A percentile compares a stretch with the other conserved stretches of the same genome.
Evolutionary conservation across 1,140 invertebrate species (phyloP).

Genomic region (Rhopalosiphum padi): DNA sequence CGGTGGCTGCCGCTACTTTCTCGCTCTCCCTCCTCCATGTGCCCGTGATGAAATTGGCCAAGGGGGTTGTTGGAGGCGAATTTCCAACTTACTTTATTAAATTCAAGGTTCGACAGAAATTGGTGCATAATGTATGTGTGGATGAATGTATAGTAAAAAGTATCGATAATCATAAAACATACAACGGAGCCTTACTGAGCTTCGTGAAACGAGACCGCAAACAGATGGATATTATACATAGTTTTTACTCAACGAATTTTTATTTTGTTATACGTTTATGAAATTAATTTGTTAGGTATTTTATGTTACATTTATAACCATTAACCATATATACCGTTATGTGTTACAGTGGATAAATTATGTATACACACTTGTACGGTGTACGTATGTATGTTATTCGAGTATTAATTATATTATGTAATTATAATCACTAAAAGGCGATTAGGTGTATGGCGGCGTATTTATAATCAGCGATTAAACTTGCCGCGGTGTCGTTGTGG

Average conservation of each 20-base stretch:
- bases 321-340: not conserved
- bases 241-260: not conserved
- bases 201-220: not conserved
- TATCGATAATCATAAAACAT: slow-evolving; percentile 9
- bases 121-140: slow-evolving; percentile 23
- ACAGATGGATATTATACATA: not conserved
- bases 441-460: not conserved
- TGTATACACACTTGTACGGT: not conserved
- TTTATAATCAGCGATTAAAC: not conserved
- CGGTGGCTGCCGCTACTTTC: not conserved
- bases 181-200: not conserved
- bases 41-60: not conserved
- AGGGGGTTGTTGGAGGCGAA: not conserved
- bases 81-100: slow-evolving; percentile 30
- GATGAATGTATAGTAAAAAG: not conserved
- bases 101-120: slow-evolving; percentile 20
- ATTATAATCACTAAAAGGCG: not conserved
- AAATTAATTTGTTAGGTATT: not conserved
- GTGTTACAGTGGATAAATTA: not conserved
- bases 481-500: not conserved
- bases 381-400: not conserved
- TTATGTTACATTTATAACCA: not conserved
- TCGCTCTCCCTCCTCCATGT: not conserved
- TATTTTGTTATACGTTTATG: not conserved
- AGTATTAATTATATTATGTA: not conserved